Evolutionary conservation across 2,113 vertebrate species (phyloP).

Genomic region (Pterophyllum scalare): DNA sequence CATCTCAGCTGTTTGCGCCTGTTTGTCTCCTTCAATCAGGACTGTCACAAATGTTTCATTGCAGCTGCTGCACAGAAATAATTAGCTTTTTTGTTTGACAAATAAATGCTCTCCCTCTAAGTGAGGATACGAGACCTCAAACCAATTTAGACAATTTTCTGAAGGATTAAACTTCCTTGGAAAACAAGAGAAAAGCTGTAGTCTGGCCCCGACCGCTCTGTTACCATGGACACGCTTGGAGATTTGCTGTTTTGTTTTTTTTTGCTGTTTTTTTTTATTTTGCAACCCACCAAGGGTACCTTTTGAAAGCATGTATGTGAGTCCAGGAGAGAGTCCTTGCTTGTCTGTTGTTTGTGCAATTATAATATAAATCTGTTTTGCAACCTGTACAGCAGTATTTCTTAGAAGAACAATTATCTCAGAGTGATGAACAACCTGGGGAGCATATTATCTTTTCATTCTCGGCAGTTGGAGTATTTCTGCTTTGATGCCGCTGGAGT

Average conservation of each 20-base stretch:
- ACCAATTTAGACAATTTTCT: constrained; percentile 32
- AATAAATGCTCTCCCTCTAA: constrained; percentile 8
- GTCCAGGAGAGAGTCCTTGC: constrained; percentile 4
- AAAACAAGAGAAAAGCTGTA: constrained; percentile 26
- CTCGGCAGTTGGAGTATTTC: constrained; percentile 24
- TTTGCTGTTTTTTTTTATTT: neutral
- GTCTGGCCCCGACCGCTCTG: constrained; percentile 16
- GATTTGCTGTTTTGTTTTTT: neutral
- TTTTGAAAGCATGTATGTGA: constrained; percentile 22
- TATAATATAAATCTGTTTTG: constrained; percentile 53
- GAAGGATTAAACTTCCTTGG: constrained; percentile 6
- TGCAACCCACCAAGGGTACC: neutral
- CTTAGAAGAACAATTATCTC: constrained; percentile 54
- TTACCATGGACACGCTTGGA: constrained; percentile 62
- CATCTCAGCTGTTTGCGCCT: neutral
- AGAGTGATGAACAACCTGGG: constrained; percentile 40
- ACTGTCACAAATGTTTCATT: neutral
- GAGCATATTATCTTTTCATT: constrained; percentile 56
- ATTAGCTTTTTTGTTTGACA: neutral
- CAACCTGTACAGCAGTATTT: constrained; percentile 25
- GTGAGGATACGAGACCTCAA: neutral
- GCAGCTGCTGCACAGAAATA: neutral
- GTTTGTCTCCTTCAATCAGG: neutral
- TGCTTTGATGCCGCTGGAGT: constrained; percentile 27
- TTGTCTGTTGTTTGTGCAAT: constrained; percentile 41